These are phyloP conservation scores for Vireo altiloquus DNA, from an alignment of 2,113 vertebrate species.

Conservation along the genomic window DNA sequence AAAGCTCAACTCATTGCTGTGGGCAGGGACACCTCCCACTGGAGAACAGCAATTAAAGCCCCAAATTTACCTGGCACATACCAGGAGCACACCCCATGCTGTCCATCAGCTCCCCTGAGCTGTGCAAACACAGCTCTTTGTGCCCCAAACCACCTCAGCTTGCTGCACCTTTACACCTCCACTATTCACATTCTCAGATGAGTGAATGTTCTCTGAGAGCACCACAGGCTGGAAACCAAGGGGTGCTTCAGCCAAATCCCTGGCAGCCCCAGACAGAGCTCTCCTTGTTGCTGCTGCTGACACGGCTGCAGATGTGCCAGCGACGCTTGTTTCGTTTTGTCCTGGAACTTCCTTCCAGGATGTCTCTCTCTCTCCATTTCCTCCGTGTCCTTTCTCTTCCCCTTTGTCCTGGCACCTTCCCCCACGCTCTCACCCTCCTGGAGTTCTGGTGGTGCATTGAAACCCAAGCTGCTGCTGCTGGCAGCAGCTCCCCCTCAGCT, in stretches of 20 bases:
- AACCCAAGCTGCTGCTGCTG: constrained; percentile 30
- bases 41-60: not conserved
- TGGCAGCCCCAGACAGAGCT: constrained; percentile 4
- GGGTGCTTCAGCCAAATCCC: not conserved
- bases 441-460: not conserved
- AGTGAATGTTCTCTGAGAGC: not conserved
- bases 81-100: accelerated
- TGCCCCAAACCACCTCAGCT: not conserved
- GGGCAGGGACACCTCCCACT: not conserved
- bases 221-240: not conserved
- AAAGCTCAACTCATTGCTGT: not conserved
- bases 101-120: not conserved
- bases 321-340: not conserved
- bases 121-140: not conserved
- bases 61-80: not conserved
- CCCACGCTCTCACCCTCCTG: not conserved
- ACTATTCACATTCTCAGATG: not conserved
- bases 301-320: constrained; percentile 5
- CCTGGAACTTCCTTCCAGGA: constrained; percentile 50
- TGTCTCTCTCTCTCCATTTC: constrained; percentile 7
- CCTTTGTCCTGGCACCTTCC: constrained; percentile 36
- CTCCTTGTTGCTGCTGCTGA: not conserved
- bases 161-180: not conserved
- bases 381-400: constrained; percentile 15
- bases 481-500: constrained; percentile 25